Base-by-base conservation (phyloP, 2,888 invertebrate species). In the Tryphoninae sp. region DNA sequence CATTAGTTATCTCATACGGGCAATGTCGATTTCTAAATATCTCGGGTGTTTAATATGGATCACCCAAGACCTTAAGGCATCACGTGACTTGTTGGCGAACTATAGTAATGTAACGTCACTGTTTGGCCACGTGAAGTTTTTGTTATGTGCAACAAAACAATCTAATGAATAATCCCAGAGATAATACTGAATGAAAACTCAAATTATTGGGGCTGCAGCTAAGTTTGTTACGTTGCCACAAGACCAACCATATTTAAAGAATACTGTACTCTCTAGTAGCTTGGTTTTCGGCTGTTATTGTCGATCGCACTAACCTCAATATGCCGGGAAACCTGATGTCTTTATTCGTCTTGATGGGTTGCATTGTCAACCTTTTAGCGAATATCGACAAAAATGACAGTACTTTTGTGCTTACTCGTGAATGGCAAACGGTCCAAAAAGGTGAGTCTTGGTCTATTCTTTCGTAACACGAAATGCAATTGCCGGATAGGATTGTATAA, bases 361-460 rank as follows among this genome's bases (percentile, higher is more conserved):
- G 79, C 58, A 71, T 75, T 58, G 61, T 79, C 40, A 79, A 75
- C 40, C 58, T 62, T 23, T 75, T 73, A 23, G 84, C 58, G 16
- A 73, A 77, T 22, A 79, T 80, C 2, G 87, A 86, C 53, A 89
- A 89, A 83, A 91, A 91, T 64, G 85, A 88, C 3, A 89, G 87
- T 65, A 89, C 91, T 84, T 95, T 95, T 90, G 91, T 94, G 26
- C 92, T 95, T 13, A 94, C 95, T 1, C 90, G 93, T 9, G 94
- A 95, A 87, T 95, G 95, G 95, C 94, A 95, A 90, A 92, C 92
- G 81, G 93, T 95, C 4, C 92, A 92, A 88, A 93, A 94, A 92
- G 95, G 95, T 95, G 90, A 87, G 86, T 84, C 76, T 83, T 81
- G 75, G 80, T 67, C 51, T 64, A 67, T 53, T 61, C 64, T 6